Percentiles rank a stretch among this genome's conserved stretches.
phyloP scores from a whole-genome alignment of 1,140 invertebrate genomes.

The Diorhabda elongata region DNA sequence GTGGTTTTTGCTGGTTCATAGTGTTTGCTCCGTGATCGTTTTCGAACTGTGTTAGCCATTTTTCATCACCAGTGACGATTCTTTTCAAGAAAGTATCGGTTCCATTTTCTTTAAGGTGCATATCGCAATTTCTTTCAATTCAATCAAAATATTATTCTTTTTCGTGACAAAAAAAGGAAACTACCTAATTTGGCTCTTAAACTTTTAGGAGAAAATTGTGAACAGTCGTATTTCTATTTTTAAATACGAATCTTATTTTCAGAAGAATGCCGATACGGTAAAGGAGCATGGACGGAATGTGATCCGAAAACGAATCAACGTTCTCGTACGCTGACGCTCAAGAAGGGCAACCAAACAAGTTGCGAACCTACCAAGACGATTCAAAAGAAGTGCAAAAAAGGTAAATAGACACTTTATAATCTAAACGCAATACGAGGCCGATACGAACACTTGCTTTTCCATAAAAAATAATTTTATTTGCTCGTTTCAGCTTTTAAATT shows the following conservation, averaged over 20 bases:
- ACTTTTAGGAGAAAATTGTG: not conserved
- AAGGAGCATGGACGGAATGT: constrained; percentile 82
- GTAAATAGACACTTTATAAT: constrained; percentile 49
- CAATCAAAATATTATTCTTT: not conserved
- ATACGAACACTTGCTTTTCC: no score
- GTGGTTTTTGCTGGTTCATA: no score
- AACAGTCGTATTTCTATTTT: not conserved
- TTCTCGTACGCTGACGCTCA: constrained; percentile 73
- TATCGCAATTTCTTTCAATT: no score
- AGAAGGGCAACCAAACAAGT: constrained; percentile 70
- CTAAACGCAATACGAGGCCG: no score
- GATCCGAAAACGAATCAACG: constrained; percentile 75
- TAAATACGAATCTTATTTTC: constrained; percentile 28
- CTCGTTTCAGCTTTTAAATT: no score
- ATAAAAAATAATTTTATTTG: no score
- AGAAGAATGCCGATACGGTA: constrained; percentile 71
- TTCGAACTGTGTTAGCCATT: no score
- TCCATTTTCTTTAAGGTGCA: no score
- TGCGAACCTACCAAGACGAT: constrained; percentile 82
- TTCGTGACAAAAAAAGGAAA: not conserved
- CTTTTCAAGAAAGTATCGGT: no score
- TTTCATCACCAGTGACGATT: no score
- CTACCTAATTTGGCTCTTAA: not conserved
- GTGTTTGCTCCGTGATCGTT: no score
- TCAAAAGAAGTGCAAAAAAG: constrained; percentile 87